These are phyloP conservation scores for Tyto alba DNA, from an alignment of 2,113 vertebrate genomes.

Conservation along the genomic window DNA sequence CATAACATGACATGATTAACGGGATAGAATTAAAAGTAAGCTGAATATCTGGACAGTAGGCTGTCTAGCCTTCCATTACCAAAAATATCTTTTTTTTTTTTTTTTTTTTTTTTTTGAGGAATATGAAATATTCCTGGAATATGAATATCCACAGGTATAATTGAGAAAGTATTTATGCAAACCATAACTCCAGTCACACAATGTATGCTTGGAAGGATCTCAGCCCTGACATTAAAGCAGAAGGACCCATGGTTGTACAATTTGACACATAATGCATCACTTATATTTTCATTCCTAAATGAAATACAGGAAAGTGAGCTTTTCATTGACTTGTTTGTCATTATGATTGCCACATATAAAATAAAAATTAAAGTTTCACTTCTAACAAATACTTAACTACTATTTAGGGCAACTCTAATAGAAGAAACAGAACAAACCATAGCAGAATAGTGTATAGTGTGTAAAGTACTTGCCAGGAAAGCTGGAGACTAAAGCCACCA, in stretches of 20 bases:
- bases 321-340: background rate
- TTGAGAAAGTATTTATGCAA: background rate
- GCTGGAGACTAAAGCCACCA: background rate
- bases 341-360: background rate
- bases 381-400: background rate
- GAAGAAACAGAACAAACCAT: background rate
- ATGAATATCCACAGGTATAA: background rate
- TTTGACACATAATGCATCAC: accelerated
- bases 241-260: background rate
- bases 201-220: background rate
- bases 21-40: background rate
- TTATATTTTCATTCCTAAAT: background rate
- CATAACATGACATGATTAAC: background rate
- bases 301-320: background rate
- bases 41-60: background rate
- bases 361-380: background rate
- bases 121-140: background rate
- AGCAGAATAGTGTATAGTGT: background rate
- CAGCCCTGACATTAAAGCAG: background rate
- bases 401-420: background rate
- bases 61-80: background rate
- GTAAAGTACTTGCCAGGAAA: background rate
- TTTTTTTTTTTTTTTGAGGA: background rate
- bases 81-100: background rate
- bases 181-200: accelerated